Percentiles rank a stretch among this genome's conserved stretches.
Evolutionary conservation across 2,113 vertebrate genomes (phyloP).

Genomic region (Amia ocellicauda): DNA sequence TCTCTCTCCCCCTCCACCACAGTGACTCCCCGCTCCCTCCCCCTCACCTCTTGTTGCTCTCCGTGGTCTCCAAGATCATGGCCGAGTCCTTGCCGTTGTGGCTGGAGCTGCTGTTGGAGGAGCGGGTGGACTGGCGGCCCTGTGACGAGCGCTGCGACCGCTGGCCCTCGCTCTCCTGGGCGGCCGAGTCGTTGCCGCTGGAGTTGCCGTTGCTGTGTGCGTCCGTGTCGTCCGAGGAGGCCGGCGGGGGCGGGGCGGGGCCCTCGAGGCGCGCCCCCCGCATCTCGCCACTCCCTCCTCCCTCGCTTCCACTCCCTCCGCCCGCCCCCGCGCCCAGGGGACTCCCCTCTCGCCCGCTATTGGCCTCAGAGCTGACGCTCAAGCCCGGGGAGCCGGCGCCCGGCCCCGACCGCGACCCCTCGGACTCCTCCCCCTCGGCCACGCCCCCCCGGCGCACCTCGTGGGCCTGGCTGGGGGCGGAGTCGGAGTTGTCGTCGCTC

Average conservation of each 20-base stretch:
- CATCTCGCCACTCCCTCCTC: constrained; percentile 39
- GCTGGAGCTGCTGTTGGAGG: constrained; percentile 76
- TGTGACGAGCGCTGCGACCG: constrained; percentile 47
- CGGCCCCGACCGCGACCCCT: no score
- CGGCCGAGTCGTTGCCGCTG: constrained; percentile 82
- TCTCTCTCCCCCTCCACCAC: background rate
- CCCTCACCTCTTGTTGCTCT: constrained; percentile 79
- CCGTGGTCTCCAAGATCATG: constrained; percentile 77
- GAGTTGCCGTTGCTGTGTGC: constrained; percentile 48
- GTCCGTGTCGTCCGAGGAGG: constrained; percentile 73
- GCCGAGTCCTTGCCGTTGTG: constrained; percentile 80
- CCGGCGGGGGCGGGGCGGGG: constrained; percentile 38
- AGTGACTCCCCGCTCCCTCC: background rate
- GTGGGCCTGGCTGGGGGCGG: constrained; percentile 43
- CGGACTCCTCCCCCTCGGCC: constrained; percentile 30
- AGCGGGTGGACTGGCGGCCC: constrained; percentile 61
- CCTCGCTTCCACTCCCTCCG: constrained; percentile 18
- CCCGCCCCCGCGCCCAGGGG: constrained; percentile 12
- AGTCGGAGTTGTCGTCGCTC: constrained; percentile 67
- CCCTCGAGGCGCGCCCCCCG: constrained; percentile 38
- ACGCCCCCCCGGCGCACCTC: constrained; percentile 31
- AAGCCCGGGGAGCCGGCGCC: constrained; percentile 14
- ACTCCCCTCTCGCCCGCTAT: background rate
- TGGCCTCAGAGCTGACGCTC: constrained; percentile 12
- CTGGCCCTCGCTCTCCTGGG: constrained; percentile 65